Evolutionary conservation across 1,140 invertebrate species (phyloP).

Genomic region (Eumeta japonica): DNA sequence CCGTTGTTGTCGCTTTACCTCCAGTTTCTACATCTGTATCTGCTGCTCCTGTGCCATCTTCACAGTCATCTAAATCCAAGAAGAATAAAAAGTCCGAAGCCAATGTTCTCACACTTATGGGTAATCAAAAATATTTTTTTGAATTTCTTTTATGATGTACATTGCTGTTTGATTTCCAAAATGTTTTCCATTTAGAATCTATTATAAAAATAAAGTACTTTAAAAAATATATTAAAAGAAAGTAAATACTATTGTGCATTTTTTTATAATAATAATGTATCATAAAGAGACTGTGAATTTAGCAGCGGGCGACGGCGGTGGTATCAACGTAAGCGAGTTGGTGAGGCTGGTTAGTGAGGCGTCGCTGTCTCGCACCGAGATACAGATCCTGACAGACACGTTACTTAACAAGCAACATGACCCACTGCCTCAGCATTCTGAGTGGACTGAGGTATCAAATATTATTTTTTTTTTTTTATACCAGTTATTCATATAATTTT

Average conservation of each 20-base stretch:
- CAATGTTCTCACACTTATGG: constrained; percentile 49
- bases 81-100: constrained; percentile 47
- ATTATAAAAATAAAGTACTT: constrained; percentile 12
- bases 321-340: constrained; percentile 67
- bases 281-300: no score
- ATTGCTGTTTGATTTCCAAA: constrained; percentile 11
- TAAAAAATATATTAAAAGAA: constrained; percentile 5
- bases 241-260: no score
- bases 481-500: constrained; percentile 4
- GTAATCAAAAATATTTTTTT: no score
- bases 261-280: no score
- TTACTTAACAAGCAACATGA: constrained; percentile 82
- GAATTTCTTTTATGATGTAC: constrained; percentile 1
- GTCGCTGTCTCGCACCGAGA: constrained; percentile 78
- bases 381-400: constrained; percentile 84
- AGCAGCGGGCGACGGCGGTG: constrained; percentile 64
- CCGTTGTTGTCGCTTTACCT: constrained; percentile 21
- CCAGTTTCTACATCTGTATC: no score
- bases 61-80: constrained; percentile 42
- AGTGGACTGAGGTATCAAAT: constrained; percentile 87
- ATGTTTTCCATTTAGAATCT: constrained; percentile 22
- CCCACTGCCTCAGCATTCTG: constrained; percentile 66
- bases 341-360: constrained; percentile 74
- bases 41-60: constrained; percentile 21
- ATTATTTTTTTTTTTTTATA: constrained; percentile 12